These are phyloP conservation scores for Poeciliopsis occidentalis DNA, from an alignment of 2,113 vertebrate species.

Conservation along the genomic window DNA sequence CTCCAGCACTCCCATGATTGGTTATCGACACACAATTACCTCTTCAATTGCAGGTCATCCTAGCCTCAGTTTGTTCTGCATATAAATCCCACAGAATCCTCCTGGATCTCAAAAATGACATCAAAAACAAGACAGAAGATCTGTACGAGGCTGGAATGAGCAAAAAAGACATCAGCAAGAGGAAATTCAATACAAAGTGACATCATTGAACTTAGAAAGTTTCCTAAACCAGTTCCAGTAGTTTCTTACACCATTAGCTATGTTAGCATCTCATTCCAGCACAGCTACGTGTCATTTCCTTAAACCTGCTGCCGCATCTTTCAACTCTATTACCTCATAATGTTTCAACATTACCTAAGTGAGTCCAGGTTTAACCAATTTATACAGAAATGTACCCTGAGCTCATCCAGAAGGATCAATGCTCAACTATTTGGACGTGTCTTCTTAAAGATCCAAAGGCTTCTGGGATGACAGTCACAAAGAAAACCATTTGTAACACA, in stretches of 20 bases:
- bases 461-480: background rate
- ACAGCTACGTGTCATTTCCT: background rate
- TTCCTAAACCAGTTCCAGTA: background rate
- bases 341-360: background rate
- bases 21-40: background rate
- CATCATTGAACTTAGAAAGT: background rate
- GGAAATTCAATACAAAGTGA: background rate
- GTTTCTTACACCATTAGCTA: background rate
- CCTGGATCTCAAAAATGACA: background rate
- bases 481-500: background rate
- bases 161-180: background rate
- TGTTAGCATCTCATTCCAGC: background rate
- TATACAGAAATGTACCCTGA: background rate
- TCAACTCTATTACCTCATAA: background rate
- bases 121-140: background rate
- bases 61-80: background rate
- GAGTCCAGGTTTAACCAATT: background rate
- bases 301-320: background rate
- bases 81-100: background rate
- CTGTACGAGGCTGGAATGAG: too few relatives aligned
- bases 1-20: background rate
- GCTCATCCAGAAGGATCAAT: background rate
- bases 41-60: background rate
- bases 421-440: background rate
- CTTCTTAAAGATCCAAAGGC: background rate